A percentile compares a stretch with the other conserved stretches of the same genome.
Evolutionary conservation across 2,888 invertebrate species (phyloP).

Genomic region (Silvanus unidentatus): DNA sequence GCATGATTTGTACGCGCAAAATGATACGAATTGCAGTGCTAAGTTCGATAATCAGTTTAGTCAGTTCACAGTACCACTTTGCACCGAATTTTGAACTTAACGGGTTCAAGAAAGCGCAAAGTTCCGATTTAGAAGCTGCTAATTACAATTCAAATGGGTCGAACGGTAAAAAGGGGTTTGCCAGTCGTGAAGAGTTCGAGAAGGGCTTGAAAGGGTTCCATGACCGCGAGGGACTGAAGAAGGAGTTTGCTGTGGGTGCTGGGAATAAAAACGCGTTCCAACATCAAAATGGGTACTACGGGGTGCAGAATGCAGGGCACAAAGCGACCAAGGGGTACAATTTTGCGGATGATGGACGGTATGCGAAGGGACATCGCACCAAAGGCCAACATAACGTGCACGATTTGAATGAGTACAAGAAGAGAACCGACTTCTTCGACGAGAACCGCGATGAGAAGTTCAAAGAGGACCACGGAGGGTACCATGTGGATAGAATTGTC

Average conservation of each 20-base stretch:
- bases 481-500: slow-evolving; percentile 46
- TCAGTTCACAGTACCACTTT: too few relatives aligned
- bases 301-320: slow-evolving; percentile 59
- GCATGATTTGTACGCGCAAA: too few relatives aligned
- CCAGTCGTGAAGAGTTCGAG: slow-evolving; percentile 63
- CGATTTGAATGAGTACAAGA: slow-evolving; percentile 74
- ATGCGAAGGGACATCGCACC: slow-evolving; percentile 74
- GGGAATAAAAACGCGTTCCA: slow-evolving; percentile 60
- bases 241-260: slow-evolving; percentile 58
- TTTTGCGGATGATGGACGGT: slow-evolving; percentile 62
- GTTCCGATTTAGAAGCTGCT: slow-evolving; percentile 9
- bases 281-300: slow-evolving; percentile 60
- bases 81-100: too few relatives aligned
- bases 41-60: too few relatives aligned
- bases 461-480: slow-evolving; percentile 70
- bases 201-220: slow-evolving; percentile 66
- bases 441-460: slow-evolving; percentile 71
- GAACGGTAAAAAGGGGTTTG: slow-evolving; percentile 63
- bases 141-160: slow-evolving; percentile 46
- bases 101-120: slow-evolving; percentile 7
- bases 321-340: slow-evolving; percentile 54
- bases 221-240: slow-evolving; percentile 61
- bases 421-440: slow-evolving; percentile 74
- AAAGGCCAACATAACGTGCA: slow-evolving; percentile 76
- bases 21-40: too few relatives aligned